Percentiles rank a stretch among this genome's conserved stretches.
These are phyloP conservation scores for Neosilurus hyrtlii DNA, from an alignment of 2,797 vertebrate species.

Conservation along the genomic window DNA sequence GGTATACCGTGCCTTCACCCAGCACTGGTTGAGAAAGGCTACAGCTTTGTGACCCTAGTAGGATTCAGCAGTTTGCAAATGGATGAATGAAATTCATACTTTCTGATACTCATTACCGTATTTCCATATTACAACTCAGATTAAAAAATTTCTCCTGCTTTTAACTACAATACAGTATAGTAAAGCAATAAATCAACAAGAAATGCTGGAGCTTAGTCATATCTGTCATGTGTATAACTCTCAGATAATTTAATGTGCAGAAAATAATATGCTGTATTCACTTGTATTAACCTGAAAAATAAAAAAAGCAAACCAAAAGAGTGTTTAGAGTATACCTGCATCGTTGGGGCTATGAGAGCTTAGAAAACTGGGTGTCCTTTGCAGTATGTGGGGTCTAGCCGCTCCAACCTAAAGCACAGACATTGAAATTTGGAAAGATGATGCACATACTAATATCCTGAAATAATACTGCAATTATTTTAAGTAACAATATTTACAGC, in stretches of 20 bases:
- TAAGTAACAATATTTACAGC: not conserved
- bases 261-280: not conserved
- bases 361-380: slow-evolving; percentile 70
- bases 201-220: not conserved
- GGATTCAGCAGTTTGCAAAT: too few relatives aligned
- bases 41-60: too few relatives aligned
- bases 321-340: slow-evolving; percentile 58
- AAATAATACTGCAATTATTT: not conserved
- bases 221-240: not conserved
- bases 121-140: not conserved
- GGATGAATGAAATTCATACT: too few relatives aligned
- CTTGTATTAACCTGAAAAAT: not conserved
- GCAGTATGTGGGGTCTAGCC: slow-evolving; percentile 84
- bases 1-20: too few relatives aligned
- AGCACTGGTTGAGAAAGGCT: too few relatives aligned
- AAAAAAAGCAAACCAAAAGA: not conserved
- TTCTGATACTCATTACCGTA: not conserved
- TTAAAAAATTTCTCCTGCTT: not conserved
- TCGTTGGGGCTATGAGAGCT: slow-evolving; percentile 66
- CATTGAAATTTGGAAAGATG: slow-evolving; percentile 9
- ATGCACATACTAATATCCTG: not conserved
- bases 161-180: not conserved
- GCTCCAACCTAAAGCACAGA: slow-evolving; percentile 77
- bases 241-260: not conserved
- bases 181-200: not conserved